Base-by-base conservation (phyloP, 1,140 invertebrate genomes). In the Halotydeus destructor region DNA sequence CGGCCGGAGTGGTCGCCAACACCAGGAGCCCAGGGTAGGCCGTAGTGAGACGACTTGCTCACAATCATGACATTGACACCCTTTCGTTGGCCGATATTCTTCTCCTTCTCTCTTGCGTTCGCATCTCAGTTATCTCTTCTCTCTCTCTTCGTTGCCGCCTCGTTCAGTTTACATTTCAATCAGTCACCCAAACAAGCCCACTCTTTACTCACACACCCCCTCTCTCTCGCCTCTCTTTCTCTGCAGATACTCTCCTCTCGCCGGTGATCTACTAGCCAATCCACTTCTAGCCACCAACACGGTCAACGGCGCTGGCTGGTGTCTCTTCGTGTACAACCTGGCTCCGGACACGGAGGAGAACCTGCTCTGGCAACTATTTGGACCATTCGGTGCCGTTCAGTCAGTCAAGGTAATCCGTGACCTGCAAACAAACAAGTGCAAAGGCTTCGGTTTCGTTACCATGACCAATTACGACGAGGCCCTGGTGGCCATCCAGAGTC, bases 401-500 rank as follows among this genome's bases (percentile, higher is more conserved):
- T 88, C 80, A 57, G 91, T 97, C 24, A 97, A 97, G 68, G 81
- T 91, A 38, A 93, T 97, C 55, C 75, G 89, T 46, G 91, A 97
- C 65, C 71, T 88, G 55, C 82, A 93, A 62, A 93, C 89, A 46
- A 89, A 93, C 67, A 97, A 97, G 65, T 97, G 93, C 72, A 97
- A 96, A 66, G 93, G 93, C 52, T 97, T 94, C 61, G 93, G 88
- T n/a, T 96, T 97, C 63, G 89, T 99, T 44, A 96, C 88, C 41
- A 98, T 98, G 93, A 94, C 86, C 54, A 94, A 96, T 63, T 97
- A 97, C 65, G 89, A 97, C 60, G 91, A 97, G 60, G 88, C 91
- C 11, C 74, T 93, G 21, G 78, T 91, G 46, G 91, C 93, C 40
- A 97, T 98, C 54, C 85, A 91, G 62, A 86, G 83, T 47, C 71